phyloP scores from a whole-genome alignment of 2,797 vertebrate genomes.

The Phaenicophaeus curvirostris region DNA sequence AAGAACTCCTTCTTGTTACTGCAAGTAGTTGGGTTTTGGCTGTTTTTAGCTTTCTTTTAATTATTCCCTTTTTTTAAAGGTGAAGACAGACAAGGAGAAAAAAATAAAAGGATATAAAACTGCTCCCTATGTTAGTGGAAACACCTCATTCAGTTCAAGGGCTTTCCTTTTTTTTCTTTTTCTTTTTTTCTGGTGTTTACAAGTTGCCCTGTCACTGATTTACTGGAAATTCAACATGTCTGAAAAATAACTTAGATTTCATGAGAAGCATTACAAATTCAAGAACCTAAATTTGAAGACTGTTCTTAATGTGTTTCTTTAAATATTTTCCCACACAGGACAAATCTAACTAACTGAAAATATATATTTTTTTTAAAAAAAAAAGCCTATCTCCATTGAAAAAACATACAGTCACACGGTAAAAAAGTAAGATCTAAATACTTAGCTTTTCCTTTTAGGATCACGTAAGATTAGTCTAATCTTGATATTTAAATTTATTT shows the following conservation, averaged over 20 bases:
- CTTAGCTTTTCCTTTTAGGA: background rate
- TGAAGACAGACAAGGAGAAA: background rate
- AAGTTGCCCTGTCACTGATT: background rate
- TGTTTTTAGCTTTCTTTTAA: background rate
- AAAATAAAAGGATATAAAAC: background rate
- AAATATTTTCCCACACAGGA: background rate
- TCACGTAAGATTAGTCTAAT: background rate
- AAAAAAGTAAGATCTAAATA: background rate
- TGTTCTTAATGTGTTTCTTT: background rate
- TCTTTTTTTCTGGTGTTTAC: background rate
- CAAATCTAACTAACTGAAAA: background rate
- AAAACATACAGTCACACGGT: background rate
- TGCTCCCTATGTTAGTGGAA: background rate
- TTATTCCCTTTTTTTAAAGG: background rate
- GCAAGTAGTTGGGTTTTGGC: fast-evolving
- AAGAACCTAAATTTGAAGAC: background rate
- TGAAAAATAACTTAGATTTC: background rate
- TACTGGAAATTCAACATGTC: background rate
- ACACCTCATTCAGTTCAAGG: background rate
- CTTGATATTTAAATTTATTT: background rate
- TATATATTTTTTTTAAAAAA: too few relatives aligned
- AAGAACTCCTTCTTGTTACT: background rate
- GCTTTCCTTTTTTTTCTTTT: too few relatives aligned
- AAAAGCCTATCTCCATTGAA: background rate
- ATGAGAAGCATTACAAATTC: background rate